Base-by-base conservation (phyloP, 1,140 invertebrate species). In the Zaprionus lachaisei region DNA sequence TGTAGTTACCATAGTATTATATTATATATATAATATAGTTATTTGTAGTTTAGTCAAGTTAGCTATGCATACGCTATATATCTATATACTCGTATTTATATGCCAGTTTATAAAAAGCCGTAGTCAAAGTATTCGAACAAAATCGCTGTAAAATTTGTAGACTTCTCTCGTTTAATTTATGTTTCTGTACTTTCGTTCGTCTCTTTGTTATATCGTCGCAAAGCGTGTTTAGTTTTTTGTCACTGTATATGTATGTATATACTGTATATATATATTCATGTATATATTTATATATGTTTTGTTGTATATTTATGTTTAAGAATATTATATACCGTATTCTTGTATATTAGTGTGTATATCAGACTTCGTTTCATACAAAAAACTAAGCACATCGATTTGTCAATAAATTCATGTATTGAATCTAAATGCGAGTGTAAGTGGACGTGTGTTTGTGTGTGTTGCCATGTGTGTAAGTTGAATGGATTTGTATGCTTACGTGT, bases 281-380 rank as follows among this genome's bases (percentile, higher is more conserved):
- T 77, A 56, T 60, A 64, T 64, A 60, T 56, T 67, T 62, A 37
- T 47, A 49, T 67, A 44, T 64, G 22, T 51, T 75, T 51, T 78
- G 67, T 83, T 89, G 87, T 90, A 80, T 80, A 84, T 84, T 87
- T 81, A 90, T 89, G 78, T 89, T 87, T 86, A 86, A 86, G 85
- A 84, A 81, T 85, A 84, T 81, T 84, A 76, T 81, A 90, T 84
- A 89, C 75, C 72, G 85, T 84, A 81, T 75, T 90, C 71, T 85
- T 89, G 85, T 89, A 89, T 89, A 89, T 89, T 89, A 89, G 85
- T 89, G 85, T 89, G 86, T 89, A 89, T 89, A 89, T 89, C 85
- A 89, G 85, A 89, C 85, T 89, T 89, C 85, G 85, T 89, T 89
- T 89, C 85, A 89, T 89, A 89, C 84, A 89, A 87, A 78, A 79